Evolutionary conservation across 2,113 vertebrate genomes (phyloP).

Genomic region (Seriola dumerili): DNA sequence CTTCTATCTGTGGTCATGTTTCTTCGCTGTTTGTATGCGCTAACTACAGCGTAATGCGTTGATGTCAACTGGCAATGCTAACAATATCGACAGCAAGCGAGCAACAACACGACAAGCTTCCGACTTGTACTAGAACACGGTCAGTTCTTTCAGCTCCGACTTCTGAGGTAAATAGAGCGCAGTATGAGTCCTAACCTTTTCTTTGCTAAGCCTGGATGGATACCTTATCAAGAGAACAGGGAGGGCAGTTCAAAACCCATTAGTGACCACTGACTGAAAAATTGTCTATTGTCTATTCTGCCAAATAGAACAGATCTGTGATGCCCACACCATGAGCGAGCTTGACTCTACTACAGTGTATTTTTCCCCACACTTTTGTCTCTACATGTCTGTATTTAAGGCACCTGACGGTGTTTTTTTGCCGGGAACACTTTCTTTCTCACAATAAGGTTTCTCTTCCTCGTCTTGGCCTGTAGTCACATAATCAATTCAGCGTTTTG

Average conservation of each 20-base stretch:
- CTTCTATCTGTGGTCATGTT: too few relatives aligned
- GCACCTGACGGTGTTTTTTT: neutral
- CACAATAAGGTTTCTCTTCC: neutral
- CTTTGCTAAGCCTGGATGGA: slow-evolving; percentile 19
- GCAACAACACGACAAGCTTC: too few relatives aligned
- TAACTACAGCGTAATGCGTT: too few relatives aligned
- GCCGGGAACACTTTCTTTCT: slow-evolving; percentile 15
- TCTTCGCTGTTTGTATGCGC: too few relatives aligned
- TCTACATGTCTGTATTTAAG: slow-evolving; percentile 1
- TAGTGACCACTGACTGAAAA: slow-evolving; percentile 16
- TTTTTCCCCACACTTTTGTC: neutral
- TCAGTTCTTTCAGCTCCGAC: too few relatives aligned
- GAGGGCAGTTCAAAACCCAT: slow-evolving; percentile 36
- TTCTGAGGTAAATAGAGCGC: too few relatives aligned
- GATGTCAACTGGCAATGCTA: too few relatives aligned
- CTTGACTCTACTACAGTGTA: neutral
- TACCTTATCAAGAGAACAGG: slow-evolving; percentile 4
- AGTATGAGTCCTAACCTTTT: neutral
- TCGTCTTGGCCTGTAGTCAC: slow-evolving; percentile 8
- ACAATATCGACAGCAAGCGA: too few relatives aligned
- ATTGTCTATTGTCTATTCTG: neutral
- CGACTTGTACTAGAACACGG: too few relatives aligned
- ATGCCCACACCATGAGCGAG: neutral
- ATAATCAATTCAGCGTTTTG: slow-evolving; percentile 21
- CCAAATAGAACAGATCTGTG: slow-evolving; percentile 1